Conservation (phyloP, 2,113 vertebrate species). For the Sylvietta virens region DNA sequence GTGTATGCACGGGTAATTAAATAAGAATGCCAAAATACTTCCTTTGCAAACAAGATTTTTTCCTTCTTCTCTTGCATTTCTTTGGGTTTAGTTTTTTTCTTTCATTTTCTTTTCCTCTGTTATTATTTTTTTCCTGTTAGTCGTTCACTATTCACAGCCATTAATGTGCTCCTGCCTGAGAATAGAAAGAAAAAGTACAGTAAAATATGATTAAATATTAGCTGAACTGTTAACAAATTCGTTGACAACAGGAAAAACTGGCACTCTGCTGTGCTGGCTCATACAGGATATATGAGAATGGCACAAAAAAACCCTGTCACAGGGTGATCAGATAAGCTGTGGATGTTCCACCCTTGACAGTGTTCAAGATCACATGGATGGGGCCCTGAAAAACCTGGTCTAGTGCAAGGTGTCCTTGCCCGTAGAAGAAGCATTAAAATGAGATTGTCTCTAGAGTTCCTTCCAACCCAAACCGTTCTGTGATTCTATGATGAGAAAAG, state of each 20-base stretch:
- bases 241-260: background rate
- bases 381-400: background rate
- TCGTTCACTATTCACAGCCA: background rate
- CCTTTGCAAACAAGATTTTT: background rate
- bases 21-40: slow-evolving; percentile 41
- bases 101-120: background rate
- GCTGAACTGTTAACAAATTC: background rate
- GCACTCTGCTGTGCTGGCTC: background rate
- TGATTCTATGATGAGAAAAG: background rate
- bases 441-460: background rate
- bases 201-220: background rate
- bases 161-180: background rate
- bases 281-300: background rate
- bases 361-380: too few relatives aligned
- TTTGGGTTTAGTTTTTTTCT: background rate
- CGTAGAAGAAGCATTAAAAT: background rate
- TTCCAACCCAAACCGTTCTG: background rate
- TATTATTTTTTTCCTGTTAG: background rate
- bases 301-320: background rate
- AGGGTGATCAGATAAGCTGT: background rate
- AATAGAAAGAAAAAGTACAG: background rate
- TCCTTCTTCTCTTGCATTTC: background rate
- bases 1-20: slow-evolving; percentile 61
- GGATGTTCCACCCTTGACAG: background rate
- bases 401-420: background rate